Base-by-base conservation (phyloP, 2,888 invertebrate genomes). In the Calliopum simillimum region DNA sequence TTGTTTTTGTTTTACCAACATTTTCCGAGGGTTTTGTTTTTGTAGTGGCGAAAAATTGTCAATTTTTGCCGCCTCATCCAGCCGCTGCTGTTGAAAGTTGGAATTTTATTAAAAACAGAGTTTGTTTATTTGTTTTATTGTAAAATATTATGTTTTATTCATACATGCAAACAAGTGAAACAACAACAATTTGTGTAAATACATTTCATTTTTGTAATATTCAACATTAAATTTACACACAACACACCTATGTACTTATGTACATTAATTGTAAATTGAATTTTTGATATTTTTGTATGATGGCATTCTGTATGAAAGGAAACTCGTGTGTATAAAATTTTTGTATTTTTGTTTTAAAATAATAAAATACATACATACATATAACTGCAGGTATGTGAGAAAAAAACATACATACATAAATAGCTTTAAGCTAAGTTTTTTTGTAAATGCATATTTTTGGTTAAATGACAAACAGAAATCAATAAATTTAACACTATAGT, bases 241-340 rank as follows among this genome's bases (percentile, higher is more conserved):
- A 49, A 49, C 16, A 16, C 19, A 49, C 47, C n/a, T 3, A 16
- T 19, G 49, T 49, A 49, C 11, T n/a, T 53, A 14, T 21, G 53
- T 53, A 53, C 23, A 53, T 11, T 53, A 14, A 53, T 53, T 53
- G 53, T 53, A 53, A 53, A 53, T 53, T 53, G 53, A 53, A 53
- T 53, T 53, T 53, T 21, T 53, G 53, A 53, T 19, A 23, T 53
- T 53, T 53, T 53, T 53, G 21, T 53, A 53, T 53, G 23, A 53
- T n/a, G n/a, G n/a, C 21, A 53, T 53, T 53, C 53, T 53, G 13
- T 51, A 51, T 51, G 23, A 23, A 23, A n/a, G n/a, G n/a, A 49
- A 53, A 23, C n/a, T 53, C 23, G 14, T 53, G 53, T 53, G 23
- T 51, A 19, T 53, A 23, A 53, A 53, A 53, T 23, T 53, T 53